A percentile compares a stretch with the other conserved stretches of the same genome.
Conservation (phyloP, 2,888 invertebrate genomes). For the Rambutsinella grinnellia region DNA sequence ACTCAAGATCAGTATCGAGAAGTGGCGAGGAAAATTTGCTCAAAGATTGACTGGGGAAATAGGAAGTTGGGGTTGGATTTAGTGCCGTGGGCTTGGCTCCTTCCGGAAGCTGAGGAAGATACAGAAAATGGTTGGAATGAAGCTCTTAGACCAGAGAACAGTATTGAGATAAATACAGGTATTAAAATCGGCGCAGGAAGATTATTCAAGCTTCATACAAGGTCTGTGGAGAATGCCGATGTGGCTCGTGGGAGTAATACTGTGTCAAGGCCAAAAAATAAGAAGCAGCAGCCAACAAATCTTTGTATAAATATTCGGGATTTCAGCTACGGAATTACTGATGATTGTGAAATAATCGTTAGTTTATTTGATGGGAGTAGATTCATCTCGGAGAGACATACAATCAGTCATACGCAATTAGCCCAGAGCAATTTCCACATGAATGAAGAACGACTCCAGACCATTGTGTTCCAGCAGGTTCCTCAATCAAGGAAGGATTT, state of each 20-base stretch:
- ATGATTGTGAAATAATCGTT: constrained; percentile 90
- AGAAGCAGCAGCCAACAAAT: constrained; percentile 76
- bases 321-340: constrained; percentile 87
- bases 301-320: constrained; percentile 89
- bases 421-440: constrained; percentile 51
- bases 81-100: constrained; percentile 79
- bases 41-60: constrained; percentile 97
- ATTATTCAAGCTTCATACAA: constrained; percentile 55
- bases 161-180: constrained; percentile 39
- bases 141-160: constrained; percentile 30
- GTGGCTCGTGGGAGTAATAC: constrained; percentile 71
- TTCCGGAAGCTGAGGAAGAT: constrained; percentile 38
- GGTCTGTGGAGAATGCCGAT: constrained; percentile 61
- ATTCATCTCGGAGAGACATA: constrained; percentile 51
- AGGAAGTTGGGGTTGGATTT: constrained; percentile 91
- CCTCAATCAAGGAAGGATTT: constrained; percentile 73
- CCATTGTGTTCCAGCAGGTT: constrained; percentile 47
- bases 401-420: constrained; percentile 41
- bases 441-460: constrained; percentile 35
- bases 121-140: constrained; percentile 2
- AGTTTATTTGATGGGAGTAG: constrained; percentile 81
- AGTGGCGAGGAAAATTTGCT: constrained; percentile 86
- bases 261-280: constrained; percentile 39
- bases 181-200: constrained; percentile 47
- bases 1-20: constrained; percentile 93